A percentile compares a stretch with the other conserved stretches of the same genome.
phyloP scores from a whole-genome alignment of 2,797 vertebrate genomes.

The Peromyscus melanophrys region DNA sequence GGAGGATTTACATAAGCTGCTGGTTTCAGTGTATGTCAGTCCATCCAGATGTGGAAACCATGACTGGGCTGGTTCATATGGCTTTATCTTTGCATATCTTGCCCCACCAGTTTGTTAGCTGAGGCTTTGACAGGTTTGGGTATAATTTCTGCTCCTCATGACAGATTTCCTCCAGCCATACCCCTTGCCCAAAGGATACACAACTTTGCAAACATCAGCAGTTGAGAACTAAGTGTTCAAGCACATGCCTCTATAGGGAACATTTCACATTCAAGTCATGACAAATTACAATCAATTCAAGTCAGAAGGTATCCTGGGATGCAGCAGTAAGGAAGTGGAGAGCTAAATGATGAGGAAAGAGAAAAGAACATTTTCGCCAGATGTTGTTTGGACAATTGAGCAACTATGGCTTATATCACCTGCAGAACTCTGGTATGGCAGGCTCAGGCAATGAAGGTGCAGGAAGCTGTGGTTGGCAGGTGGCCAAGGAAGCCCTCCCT shows the following conservation, averaged over 20 bases:
- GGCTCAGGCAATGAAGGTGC: background rate
- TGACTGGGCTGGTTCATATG: background rate
- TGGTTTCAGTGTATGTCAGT: background rate
- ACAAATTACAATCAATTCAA: background rate
- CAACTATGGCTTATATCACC: background rate
- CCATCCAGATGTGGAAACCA: background rate
- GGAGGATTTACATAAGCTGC: background rate
- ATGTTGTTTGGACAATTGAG: background rate
- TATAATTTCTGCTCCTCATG: background rate
- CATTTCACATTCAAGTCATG: background rate
- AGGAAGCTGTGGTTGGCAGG: background rate
- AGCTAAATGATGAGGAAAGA: background rate
- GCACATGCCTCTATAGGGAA: background rate
- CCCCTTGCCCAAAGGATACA: background rate
- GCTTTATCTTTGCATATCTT: background rate
- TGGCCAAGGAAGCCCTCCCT: background rate
- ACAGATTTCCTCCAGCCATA: background rate
- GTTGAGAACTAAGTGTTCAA: background rate
- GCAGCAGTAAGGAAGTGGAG: background rate
- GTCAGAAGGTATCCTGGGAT: background rate
- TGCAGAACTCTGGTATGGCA: background rate
- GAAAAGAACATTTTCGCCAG: background rate
- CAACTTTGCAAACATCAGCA: background rate
- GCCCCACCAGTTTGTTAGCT: background rate
- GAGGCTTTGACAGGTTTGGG: no score